These are phyloP conservation scores for Apogon talboti DNA, from an alignment of 2,797 vertebrate genomes.

Conservation along the genomic window DNA sequence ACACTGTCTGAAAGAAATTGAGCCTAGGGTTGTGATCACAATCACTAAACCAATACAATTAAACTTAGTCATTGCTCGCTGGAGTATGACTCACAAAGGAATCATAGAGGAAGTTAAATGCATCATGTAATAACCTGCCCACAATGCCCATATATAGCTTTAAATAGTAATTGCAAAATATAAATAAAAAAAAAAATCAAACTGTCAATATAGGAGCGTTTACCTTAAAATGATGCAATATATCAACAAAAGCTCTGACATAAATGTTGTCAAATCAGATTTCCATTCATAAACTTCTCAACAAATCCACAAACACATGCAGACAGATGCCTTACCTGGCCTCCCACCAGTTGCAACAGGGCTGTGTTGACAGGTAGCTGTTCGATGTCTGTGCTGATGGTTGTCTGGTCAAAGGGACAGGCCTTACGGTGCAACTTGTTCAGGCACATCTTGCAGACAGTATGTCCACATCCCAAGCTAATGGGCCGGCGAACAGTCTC, in stretches of 20 bases:
- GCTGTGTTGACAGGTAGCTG: conserved; percentile 98
- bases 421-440: conserved; percentile 99
- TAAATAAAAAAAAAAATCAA: conserved; percentile 6
- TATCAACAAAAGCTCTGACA: neutral
- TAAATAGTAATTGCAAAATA: conserved; percentile 11
- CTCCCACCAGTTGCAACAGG: conserved; percentile 95
- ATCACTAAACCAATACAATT: conserved; percentile 40
- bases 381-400: conserved; percentile 98
- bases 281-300: neutral
- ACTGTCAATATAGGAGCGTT: neutral
- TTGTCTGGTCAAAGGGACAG: conserved; percentile 99
- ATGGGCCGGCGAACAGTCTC: conserved; percentile 98
- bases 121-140: conserved; percentile 9
- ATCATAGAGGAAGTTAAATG: conserved; percentile 20
- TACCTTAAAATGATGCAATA: conserved; percentile 4
- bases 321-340: conserved; percentile 87
- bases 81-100: conserved; percentile 53
- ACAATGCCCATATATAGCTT: neutral
- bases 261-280: neutral
- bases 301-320: conserved; percentile 8
- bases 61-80: conserved; percentile 37
- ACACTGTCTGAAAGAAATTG: conserved; percentile 16
- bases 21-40: conserved; percentile 14
- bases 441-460: conserved; percentile 99
- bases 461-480: conserved; percentile 98